phyloP scores from a whole-genome alignment of 2,797 vertebrate species.

The Crotalus adamanteus region DNA sequence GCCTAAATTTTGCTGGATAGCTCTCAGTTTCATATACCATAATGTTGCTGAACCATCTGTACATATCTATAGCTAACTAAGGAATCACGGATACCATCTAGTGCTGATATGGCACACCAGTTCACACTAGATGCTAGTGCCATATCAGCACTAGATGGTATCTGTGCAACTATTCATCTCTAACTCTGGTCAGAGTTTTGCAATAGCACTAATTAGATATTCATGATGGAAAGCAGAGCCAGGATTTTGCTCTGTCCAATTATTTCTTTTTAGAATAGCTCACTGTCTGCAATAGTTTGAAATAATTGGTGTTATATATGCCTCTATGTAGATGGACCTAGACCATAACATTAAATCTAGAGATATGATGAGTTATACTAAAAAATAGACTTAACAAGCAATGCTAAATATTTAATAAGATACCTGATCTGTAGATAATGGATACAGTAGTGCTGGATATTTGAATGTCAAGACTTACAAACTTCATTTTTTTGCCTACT shows the following conservation, averaged over 20 bases:
- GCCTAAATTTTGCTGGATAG: not conserved
- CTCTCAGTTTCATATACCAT: conserved; percentile 29
- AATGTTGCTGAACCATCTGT: not conserved
- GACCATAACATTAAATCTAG: conserved; percentile 3
- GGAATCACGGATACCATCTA: not conserved
- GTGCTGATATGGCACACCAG: not conserved
- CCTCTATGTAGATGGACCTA: not conserved
- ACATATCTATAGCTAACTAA: not conserved
- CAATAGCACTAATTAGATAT: not conserved
- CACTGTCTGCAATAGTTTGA: not conserved
- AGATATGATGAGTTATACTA: not conserved
- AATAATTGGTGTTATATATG: not conserved
- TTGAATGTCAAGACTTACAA: conserved; percentile 35
- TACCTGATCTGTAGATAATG: not conserved
- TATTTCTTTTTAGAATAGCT: not conserved
- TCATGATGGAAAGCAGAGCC: not conserved
- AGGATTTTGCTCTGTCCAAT: not conserved
- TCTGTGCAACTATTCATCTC: not conserved
- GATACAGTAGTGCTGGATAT: not conserved
- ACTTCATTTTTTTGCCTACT: not conserved
- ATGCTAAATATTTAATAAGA: conserved; percentile 5
- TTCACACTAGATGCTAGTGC: too few relatives aligned
- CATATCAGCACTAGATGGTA: too few relatives aligned
- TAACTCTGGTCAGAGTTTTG: not conserved
- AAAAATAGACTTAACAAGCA: not conserved